These are phyloP conservation scores for Equus quagga DNA, from an alignment of 2,113 vertebrate genomes.

Conservation along the genomic window DNA sequence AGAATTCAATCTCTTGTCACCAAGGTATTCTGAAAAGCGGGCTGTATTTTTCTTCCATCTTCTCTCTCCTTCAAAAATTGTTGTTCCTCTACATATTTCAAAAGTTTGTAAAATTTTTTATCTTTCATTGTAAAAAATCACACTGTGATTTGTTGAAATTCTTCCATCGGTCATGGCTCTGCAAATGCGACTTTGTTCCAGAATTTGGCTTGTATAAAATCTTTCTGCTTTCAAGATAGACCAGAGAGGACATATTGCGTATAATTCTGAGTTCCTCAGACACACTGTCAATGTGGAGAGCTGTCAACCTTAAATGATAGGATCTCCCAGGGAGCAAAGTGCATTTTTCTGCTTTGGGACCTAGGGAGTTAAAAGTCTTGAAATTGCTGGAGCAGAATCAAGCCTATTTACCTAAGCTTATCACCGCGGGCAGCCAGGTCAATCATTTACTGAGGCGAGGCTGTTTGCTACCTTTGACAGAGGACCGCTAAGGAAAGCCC, in stretches of 20 bases:
- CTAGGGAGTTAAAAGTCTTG: conserved; percentile 70
- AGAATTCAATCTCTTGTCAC: background rate
- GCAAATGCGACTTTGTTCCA: background rate
- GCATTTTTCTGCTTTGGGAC: conserved; percentile 24
- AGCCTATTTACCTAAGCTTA: conserved; percentile 79
- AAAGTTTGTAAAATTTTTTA: background rate
- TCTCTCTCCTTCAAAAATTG: background rate
- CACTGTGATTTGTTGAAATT: conserved; percentile 16
- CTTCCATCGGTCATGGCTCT: background rate
- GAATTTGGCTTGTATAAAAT: conserved; percentile 13
- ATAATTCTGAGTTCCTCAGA: background rate
- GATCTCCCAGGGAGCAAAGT: background rate
- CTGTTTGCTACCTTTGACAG: background rate
- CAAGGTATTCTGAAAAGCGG: background rate
- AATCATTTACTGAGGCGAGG: conserved; percentile 77
- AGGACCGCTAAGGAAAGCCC: background rate
- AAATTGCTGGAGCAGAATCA: conserved; percentile 71
- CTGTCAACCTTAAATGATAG: background rate
- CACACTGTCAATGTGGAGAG: background rate
- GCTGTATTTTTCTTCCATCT: background rate
- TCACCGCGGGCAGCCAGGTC: conserved; percentile 53
- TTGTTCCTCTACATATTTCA: background rate
- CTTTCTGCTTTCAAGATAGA: background rate
- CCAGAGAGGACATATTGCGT: background rate
- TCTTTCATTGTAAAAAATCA: background rate